Evolutionary conservation across 2,888 invertebrate genomes (phyloP), one percentile per base, ranked within the genome.

Genomic region (Lithophane socia): DNA sequence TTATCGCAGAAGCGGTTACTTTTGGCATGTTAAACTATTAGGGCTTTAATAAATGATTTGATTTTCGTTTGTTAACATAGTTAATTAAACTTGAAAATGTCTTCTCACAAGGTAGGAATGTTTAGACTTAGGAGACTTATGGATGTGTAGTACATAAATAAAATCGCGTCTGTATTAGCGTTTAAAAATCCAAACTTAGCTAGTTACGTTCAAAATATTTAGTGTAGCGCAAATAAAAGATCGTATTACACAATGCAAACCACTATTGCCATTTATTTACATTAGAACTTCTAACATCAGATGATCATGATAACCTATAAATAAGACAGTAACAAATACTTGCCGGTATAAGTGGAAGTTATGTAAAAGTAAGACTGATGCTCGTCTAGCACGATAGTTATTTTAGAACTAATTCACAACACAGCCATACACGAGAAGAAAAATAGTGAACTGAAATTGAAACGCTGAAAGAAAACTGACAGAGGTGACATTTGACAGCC

Each of bases 231-330:
- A 52, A 58, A 24, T n/a, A 73, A 21, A 44, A 44, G 12, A n/a
- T 68, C 10, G 3, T 37, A 78, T 56, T 64, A 49, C 58, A 83
- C 78, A 56, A 67, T 29, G 18, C 71, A 54, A 77, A 44, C 47
- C 5, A 60, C 10, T 18, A 56, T 18, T 44, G 54, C 1, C 4
- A 64, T 44, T 52, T 84, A 68, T 56, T 65, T 81, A 84, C 61
- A 42, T 61, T 42, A 42, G 0, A 44, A 77, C 18, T 44, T 37
- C 18, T 10, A 60, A n/a, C 24, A 72, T 60, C 74, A 77, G 68
- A 72, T 81, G 58, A 64, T 82, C 3, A 24, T 56, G 13, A 49
- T 85, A 84, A 84, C 82, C 82, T 85, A 67, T 12, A 74, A 58
- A 16, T 42, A 16, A n/a, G 4, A 49, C 68, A 63, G 2, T 16